Evolutionary conservation across 2,797 vertebrate species (phyloP).

Genomic region (Danio jaintianensis): DNA sequence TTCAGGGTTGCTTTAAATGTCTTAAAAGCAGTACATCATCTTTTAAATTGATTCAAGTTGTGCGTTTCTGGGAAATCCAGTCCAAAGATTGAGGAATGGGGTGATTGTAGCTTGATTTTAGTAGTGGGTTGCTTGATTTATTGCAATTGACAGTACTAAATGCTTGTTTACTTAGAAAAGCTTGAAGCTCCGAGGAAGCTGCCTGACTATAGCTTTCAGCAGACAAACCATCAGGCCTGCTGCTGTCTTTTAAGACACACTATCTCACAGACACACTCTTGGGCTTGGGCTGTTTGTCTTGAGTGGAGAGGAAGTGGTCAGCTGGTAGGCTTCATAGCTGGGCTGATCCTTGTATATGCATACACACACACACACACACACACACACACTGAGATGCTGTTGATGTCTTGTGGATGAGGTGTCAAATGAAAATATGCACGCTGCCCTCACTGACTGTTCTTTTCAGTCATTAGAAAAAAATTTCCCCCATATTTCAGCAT

Average conservation of each 20-base stretch:
- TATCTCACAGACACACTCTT: constrained; percentile 24
- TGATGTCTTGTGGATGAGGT: neutral
- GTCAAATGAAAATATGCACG: neutral
- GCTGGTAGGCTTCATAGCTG: constrained; percentile 3
- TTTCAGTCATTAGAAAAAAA: too few species aligned
- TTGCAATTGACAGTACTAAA: neutral
- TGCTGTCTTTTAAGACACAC: neutral
- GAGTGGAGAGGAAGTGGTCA: constrained; percentile 57
- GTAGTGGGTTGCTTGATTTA: neutral
- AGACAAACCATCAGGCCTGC: constrained; percentile 12
- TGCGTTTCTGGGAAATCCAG: neutral
- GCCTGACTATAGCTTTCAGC: constrained; percentile 7
- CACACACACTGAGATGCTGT: neutral
- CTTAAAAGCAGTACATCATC: neutral
- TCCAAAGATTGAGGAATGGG: neutral
- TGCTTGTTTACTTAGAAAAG: constrained; percentile 24
- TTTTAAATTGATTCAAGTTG: neutral
- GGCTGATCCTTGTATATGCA: constrained; percentile 14
- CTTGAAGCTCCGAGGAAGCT: constrained; percentile 3
- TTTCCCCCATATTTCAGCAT: neutral
- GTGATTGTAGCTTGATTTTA: neutral
- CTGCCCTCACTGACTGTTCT: neutral
- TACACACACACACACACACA: too few species aligned
- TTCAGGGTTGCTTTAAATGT: too few species aligned
- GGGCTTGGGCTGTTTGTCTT: constrained; percentile 28